Evolutionary conservation across 2,797 vertebrate species (phyloP).

Genomic region (Paedocypris micromegethes): DNA sequence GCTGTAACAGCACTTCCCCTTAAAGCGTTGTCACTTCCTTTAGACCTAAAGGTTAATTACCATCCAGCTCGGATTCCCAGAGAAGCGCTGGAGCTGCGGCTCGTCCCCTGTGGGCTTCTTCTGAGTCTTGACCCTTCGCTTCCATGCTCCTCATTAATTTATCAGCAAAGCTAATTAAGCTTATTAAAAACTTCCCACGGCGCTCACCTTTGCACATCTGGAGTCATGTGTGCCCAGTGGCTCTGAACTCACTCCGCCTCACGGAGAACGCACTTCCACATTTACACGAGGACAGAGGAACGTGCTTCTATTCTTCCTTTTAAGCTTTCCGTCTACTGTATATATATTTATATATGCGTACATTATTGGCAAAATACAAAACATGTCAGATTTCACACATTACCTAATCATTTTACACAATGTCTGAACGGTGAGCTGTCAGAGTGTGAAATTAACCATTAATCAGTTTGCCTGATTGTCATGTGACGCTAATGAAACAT

Average conservation of each 20-base stretch:
- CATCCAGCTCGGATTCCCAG: constrained; percentile 37
- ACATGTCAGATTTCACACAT: no score
- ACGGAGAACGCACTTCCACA: constrained; percentile 3
- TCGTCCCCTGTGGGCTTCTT: constrained; percentile 20
- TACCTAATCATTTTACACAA: no score
- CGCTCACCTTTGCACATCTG: constrained; percentile 42
- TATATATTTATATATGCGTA: no score
- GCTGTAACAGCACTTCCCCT: constrained; percentile 24
- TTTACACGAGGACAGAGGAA: no score
- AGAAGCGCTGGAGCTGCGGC: constrained; percentile 17
- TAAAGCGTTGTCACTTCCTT: constrained; percentile 38
- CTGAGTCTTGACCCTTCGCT: constrained; percentile 33
- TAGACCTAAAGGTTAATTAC: constrained; percentile 35
- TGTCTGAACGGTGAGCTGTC: no score
- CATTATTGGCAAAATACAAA: no score
- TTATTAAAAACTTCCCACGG: constrained; percentile 42
- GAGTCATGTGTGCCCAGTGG: constrained; percentile 9
- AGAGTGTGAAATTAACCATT: no score
- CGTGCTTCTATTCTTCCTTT: no score
- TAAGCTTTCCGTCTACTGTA: no score
- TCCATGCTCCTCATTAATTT: constrained; percentile 47
- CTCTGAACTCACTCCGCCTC: constrained; percentile 1
- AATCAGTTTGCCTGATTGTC: no score
- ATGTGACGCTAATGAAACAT: no score
- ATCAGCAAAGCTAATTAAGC: constrained; percentile 48